phyloP scores from a whole-genome alignment of 92 coral and sea anemone species.

The Umimayanthus chanpuru region DNA sequence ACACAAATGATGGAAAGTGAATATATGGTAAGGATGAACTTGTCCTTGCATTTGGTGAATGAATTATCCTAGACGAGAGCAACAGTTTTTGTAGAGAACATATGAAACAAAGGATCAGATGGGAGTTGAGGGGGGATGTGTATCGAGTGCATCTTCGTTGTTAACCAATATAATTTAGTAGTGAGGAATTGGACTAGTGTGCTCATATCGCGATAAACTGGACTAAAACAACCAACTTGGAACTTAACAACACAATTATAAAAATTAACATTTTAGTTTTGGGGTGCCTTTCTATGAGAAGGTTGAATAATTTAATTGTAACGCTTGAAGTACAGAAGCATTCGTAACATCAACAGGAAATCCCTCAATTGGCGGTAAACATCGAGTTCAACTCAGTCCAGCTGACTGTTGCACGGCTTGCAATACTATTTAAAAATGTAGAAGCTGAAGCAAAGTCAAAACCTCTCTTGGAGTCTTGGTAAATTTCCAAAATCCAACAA shows the following conservation, averaged over 20 bases:
- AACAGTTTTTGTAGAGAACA: not conserved
- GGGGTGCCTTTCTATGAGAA: not conserved
- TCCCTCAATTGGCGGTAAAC: not conserved
- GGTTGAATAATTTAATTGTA: not conserved
- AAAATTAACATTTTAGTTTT: not conserved
- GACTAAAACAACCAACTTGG: not conserved
- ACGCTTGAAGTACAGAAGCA: not conserved
- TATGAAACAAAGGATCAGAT: not conserved
- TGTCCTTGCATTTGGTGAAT: not conserved
- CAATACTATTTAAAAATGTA: not conserved
- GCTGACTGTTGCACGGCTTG: not conserved
- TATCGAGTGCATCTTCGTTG: not conserved
- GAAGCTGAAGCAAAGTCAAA: not conserved
- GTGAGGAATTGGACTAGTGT: not conserved
- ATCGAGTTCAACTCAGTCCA: not conserved
- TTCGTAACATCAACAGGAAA: constrained; percentile 10
- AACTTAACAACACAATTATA: not conserved
- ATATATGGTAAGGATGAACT: constrained; percentile 5
- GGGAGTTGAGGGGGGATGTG: no score
- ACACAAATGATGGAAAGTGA: constrained; percentile 34
- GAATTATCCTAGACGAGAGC: not conserved
- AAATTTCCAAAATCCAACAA: not conserved
- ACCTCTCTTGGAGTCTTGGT: not conserved
- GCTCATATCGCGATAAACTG: not conserved
- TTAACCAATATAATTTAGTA: not conserved